Evolutionary conservation across 2,113 vertebrate genomes (phyloP), one percentile per base, ranked within the genome.

Genomic region (Sinocyclocheilus maitianheensis): DNA sequence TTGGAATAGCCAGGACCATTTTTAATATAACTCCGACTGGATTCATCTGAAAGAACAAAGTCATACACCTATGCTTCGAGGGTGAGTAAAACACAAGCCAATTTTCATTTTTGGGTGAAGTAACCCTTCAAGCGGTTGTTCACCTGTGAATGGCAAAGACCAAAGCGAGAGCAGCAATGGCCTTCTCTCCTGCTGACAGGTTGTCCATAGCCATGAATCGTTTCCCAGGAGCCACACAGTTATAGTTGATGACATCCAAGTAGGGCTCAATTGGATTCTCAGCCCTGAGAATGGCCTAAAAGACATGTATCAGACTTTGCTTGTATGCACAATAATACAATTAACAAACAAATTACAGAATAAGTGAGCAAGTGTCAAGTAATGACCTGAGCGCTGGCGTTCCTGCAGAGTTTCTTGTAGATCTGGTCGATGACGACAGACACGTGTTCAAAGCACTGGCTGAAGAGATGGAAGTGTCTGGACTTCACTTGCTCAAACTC

Each of bases 171-270:
- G 97, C 96, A 0, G 98, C 98, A 71, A 99, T 95, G 2, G 96
- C 94, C 87, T 96, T 99, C 62, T 99, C 98, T 82, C 98, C 98
- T 62, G 97, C 98, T 0, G 98, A 99, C 86, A 99, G 89, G 77
- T 97, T 95, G 91, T 99, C 97, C 98, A 99, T 99, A 0, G 97
- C 96, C 97, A 99, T 97, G 85, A 97, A 99, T 71, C 97, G 95
- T 83, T 99, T 99, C 55, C 97, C 98, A 0, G 97, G 97, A 10
- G 96, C 97, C 87, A 99, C 95, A 0, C 98, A 99, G 90, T 96
- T 97, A 85, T 98, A 99, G 91, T 91, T 95, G 81, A 99, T 97
- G 63, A 97, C 97, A 5, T 95, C 97, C 80, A 26, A 26, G 67
- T 98, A 99, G 1, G 97, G 98, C 83, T 99, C 98, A 34, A 98